These are phyloP conservation scores for Macaria liturata DNA, from an alignment of 2,888 invertebrate genomes.

Conservation along the genomic window DNA sequence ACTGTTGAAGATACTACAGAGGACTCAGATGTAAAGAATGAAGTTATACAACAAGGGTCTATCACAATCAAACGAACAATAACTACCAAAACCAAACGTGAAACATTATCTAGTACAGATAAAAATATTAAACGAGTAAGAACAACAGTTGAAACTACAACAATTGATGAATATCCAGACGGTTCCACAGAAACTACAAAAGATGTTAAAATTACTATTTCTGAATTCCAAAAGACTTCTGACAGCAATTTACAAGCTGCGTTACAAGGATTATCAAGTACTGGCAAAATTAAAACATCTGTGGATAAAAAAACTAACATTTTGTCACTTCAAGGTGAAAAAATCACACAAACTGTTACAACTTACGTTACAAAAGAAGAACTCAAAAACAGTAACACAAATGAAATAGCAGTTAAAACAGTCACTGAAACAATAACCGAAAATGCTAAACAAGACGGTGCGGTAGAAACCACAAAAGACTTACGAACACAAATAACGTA, in stretches of 20 bases:
- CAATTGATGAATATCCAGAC: constrained; percentile 75
- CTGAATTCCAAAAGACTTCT: constrained; percentile 75
- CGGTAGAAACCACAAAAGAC: constrained; percentile 76
- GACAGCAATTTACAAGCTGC: constrained; percentile 74
- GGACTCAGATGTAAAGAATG: constrained; percentile 68
- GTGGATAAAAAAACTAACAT: constrained; percentile 78
- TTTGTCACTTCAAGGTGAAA: constrained; percentile 71
- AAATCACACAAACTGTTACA: constrained; percentile 69
- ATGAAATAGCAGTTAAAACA: constrained; percentile 74
- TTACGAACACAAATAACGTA: constrained; percentile 77
- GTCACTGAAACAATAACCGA: constrained; percentile 75
- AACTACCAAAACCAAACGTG: constrained; percentile 74
- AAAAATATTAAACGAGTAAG: constrained; percentile 81
- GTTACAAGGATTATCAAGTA: constrained; percentile 64
- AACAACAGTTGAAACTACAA: constrained; percentile 81
- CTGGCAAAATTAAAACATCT: constrained; percentile 72
- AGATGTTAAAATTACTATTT: constrained; percentile 79
- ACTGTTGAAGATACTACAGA: constrained; percentile 67
- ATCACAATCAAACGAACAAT: constrained; percentile 66
- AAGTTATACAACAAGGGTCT: constrained; percentile 61
- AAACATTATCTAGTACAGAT: constrained; percentile 77
- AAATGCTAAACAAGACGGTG: constrained; percentile 66
- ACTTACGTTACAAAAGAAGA: constrained; percentile 76
- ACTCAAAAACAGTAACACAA: constrained; percentile 60
- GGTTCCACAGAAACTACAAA: constrained; percentile 82